Evolutionary conservation across 1,140 invertebrate genomes (phyloP), one percentile per base, ranked within the genome.

Genomic region (Papilio aristodemus): DNA sequence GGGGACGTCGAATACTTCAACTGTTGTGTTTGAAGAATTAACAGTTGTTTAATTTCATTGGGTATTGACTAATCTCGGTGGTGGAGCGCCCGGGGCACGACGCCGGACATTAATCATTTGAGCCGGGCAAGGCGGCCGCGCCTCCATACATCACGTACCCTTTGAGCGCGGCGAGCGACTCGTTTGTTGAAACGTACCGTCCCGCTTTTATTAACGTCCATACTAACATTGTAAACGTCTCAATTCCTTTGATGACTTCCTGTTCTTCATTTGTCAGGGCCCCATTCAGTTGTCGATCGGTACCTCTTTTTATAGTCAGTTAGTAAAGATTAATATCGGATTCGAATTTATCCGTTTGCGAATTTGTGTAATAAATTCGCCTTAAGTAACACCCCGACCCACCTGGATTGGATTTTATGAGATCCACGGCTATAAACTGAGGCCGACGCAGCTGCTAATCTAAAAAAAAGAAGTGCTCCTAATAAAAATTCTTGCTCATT

Each of bases 231-330:
- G 79, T 84, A 84, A 85, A 87, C 77, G 82, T 84, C 86, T 91
- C 84, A 89, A 91, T 91, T 72, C 78, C 71, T 84, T 84, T 84
- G 82, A 86, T 79, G 80, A 86, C 79, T 87, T 90, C 86, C 83
- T 84, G 82, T 77, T 77, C 73, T 68, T 79, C 80, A 79, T 83
- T 84, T 76, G 73, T 80, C 76, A 81, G 71, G 43, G 68, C 59
- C 67, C 67, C 76, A 76, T 72, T 76, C 77, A 74, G 70, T 69
- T 77, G 75, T 72, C 70, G 72, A 75, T 80, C 71, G 71, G 72
- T 71, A 71, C 73, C 68, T 79, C 79, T 81, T 81, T 83, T 78
- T 59, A 64, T 71, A 74, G 74, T 71, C 83, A 75, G 83, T 86
- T 84, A 86, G 78, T 69, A 68, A 76, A 84, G 81, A 88, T 87